Evolutionary conservation across 2,113 vertebrate genomes (phyloP).

Genomic region (Chitala chitala): DNA sequence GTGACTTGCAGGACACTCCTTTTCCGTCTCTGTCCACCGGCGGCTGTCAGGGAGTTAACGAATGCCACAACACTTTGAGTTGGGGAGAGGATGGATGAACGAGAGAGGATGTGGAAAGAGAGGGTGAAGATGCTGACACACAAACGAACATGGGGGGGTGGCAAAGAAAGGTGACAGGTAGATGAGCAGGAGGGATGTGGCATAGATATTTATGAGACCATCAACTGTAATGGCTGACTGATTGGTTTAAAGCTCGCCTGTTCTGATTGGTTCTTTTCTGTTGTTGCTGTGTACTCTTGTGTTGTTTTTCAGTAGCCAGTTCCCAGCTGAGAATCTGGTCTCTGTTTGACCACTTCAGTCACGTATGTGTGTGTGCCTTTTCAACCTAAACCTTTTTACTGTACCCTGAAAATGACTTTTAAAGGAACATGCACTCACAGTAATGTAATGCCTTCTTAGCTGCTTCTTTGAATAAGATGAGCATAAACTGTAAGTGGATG

Average conservation of each 20-base stretch:
- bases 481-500: too few relatives aligned
- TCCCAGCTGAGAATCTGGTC: too few relatives aligned
- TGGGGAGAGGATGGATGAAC: constrained; percentile 1
- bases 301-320: too few relatives aligned
- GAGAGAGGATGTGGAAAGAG: neutral
- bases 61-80: constrained; percentile 40
- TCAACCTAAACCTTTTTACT: too few relatives aligned
- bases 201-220: constrained; percentile 64
- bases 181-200: constrained; percentile 11
- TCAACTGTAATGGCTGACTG: constrained; percentile 70
- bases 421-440: too few relatives aligned
- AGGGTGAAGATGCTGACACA: neutral
- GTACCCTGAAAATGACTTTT: too few relatives aligned
- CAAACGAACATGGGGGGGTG: neutral
- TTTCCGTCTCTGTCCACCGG: constrained; percentile 42
- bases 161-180: neutral
- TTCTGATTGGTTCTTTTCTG: constrained; percentile 72
- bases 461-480: too few relatives aligned
- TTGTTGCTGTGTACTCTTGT: constrained; percentile 66
- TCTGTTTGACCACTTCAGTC: too few relatives aligned
- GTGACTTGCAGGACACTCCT: neutral
- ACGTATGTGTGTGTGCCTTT: too few relatives aligned
- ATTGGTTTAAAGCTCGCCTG: constrained; percentile 69
- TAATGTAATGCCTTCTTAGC: too few relatives aligned
- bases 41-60: constrained; percentile 52